These are phyloP conservation scores for Micrasema minimum DNA, from an alignment of 1,140 invertebrate species.

Conservation along the genomic window DNA sequence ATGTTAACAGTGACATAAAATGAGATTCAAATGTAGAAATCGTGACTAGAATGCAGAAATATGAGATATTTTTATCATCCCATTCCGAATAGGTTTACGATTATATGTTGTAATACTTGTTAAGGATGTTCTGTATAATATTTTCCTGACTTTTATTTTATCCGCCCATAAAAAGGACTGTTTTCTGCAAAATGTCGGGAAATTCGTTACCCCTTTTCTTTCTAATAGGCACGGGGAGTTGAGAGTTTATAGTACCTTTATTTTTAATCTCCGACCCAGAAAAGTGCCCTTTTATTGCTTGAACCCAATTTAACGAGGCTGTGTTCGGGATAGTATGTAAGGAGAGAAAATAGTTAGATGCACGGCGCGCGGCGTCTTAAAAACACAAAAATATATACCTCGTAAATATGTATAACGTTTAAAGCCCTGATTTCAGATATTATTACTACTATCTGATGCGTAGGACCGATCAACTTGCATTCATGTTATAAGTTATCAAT, in stretches of 20 bases:
- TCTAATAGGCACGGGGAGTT: slow-evolving; percentile 2
- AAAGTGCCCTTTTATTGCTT: too few species aligned
- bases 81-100: slow-evolving; percentile 5
- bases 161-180: slow-evolving; percentile 3
- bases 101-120: slow-evolving; percentile 9
- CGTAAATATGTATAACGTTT: too few species aligned
- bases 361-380: too few species aligned
- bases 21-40: not conserved
- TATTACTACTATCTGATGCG: too few species aligned
- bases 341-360: not conserved
- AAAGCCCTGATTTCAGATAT: too few species aligned
- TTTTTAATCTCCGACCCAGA: not conserved
- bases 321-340: not conserved
- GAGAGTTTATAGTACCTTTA: not conserved
- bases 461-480: too few species aligned
- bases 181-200: not conserved
- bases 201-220: slow-evolving; percentile 10
- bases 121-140: slow-evolving; percentile 5
- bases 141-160: slow-evolving; percentile 14
- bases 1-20: not conserved
- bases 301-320: too few species aligned
- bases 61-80: slow-evolving; percentile 16
- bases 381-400: too few species aligned
- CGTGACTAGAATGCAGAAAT: not conserved
- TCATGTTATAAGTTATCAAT: too few species aligned